Base-by-base conservation (phyloP, 1,140 invertebrate species). In the Leptestheria dahalacensis region DNA sequence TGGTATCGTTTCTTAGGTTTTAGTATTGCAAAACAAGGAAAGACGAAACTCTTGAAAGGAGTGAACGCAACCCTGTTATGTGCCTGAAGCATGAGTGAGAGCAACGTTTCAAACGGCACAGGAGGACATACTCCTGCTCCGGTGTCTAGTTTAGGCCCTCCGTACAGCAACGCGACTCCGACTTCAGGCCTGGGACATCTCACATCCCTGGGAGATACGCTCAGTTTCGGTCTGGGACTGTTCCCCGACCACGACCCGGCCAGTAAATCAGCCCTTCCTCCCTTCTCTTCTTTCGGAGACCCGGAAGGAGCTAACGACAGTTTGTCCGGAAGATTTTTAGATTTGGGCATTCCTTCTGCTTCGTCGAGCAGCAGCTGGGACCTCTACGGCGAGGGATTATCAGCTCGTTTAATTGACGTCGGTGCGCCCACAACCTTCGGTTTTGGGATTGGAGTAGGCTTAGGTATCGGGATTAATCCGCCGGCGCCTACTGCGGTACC, bases 281-380 rank as follows among this genome's bases (percentile, higher is more conserved):
- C 84, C 57, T 86, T 86, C 74, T 83, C 80, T 64, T 83, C 82
- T 59, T 85, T 85, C 73, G 65, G 64, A 26, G 61, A 47, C 24
- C 29, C 48, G 28, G 70, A 74, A 62, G 81, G 80, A 67, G 77
- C 66, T 59, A 64, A 63, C 55, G 71, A 72, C 56, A 66, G 69
- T 26, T 64, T 71, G 20, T 67, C 70, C 29, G 67, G 68, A 25
- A 73, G 83, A 18, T 74, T 85, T 20, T 75, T 85, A 61, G 82
- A 88, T 70, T 78, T 82, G 60, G 63, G 63, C 24, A 21, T 60
- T 9, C 33, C 33, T 6, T 41, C 33, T 15, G 33, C 6, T 15
- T 41, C 33, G 33, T 41, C 33, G 55, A 26, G 53, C 26, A 48
- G 25, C 4, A 47, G 56, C 25, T 86, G 83, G 82, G 83, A 85